Evolutionary conservation across 2,113 vertebrate genomes (phyloP), one percentile per base, ranked within the genome.

Genomic region (Saimiri boliviensis): DNA sequence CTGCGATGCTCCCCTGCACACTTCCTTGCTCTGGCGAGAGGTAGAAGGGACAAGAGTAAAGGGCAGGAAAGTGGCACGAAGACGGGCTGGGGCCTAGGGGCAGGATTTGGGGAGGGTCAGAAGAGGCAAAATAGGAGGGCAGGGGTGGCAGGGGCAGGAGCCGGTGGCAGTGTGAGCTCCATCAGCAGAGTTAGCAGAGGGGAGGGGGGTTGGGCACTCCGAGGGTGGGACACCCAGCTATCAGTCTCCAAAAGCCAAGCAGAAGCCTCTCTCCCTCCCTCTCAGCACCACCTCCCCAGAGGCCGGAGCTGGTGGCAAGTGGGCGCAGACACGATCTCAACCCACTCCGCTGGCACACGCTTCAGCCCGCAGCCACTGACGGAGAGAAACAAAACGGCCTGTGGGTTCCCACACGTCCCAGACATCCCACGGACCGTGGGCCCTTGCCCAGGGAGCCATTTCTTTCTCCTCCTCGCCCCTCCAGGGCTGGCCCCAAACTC

Each of bases 281-380:
- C 27, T 58, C 13, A 19, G 20, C 12, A 11, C 79, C 45, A 10
- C 60, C 17, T 49, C 17, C 86, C 79, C 81, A 13, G 77, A 40
- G 25, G 32, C 6, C 6, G 42, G 52, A 40, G 37, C 82, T 40
- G 86, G 42, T 9, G 40, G 60, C 42, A 20, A 32, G 81, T n/a
- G 2, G 2, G 37, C 4, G 19, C 19, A 66, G 20, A 16, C n/a
- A n/a, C 68, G 4, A 37, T 49, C 11, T 45, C 56, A 30, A 30
- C 37, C 17, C 32, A 10, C 3, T 12, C 63, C 0, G 3, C 10
- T 7, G 30, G 74, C 25, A 16, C 5, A 17, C 0, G 27, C 25
- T 68, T 32, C 11, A 17, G n/a, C 52, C 32, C 32, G 21, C 37
- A 9, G 45, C 70, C n/a, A 13, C 6, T 40, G 4, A 8, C 0